Percentiles rank a stretch among this genome's conserved stretches.
Evolutionary conservation across 2,888 invertebrate genomes (phyloP).

Genomic region (Didymodactylos carnosus): DNA sequence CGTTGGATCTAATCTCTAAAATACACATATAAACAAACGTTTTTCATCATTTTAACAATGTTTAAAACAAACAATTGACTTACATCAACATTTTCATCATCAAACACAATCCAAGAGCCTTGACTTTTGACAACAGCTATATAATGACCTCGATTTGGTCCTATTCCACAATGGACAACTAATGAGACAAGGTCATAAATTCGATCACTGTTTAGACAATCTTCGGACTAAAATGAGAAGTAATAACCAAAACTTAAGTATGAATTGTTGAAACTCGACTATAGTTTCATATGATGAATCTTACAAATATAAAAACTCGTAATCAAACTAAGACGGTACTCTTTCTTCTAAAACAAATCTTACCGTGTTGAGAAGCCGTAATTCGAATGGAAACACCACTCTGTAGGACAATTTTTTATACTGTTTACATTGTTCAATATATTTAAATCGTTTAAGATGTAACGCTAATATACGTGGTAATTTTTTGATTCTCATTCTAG

Average conservation of each 20-base stretch:
- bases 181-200: conserved; percentile 95
- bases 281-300: neutral
- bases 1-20: conserved; percentile 4
- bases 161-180: conserved; percentile 96
- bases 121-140: conserved; percentile 98
- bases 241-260: neutral
- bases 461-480: conserved; percentile 87
- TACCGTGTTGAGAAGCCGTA: conserved; percentile 88
- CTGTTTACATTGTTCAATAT: conserved; percentile 91
- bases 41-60: neutral
- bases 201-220: conserved; percentile 89
- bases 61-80: conserved; percentile 37
- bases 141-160: conserved; percentile 96
- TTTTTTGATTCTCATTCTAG: conserved; percentile 93
- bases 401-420: conserved; percentile 97
- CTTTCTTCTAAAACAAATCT: conserved; percentile 34
- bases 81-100: conserved; percentile 98
- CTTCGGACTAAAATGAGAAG: conserved; percentile 55
- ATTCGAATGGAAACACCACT: conserved; percentile 90
- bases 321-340: neutral
- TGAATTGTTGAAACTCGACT: neutral
- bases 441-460: conserved; percentile 74
- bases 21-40: neutral
- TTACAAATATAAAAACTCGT: conserved; percentile 20
- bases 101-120: conserved; percentile 95